Conservation (phyloP, 2,797 vertebrate genomes). For the Sitta carolinensis region DNA sequence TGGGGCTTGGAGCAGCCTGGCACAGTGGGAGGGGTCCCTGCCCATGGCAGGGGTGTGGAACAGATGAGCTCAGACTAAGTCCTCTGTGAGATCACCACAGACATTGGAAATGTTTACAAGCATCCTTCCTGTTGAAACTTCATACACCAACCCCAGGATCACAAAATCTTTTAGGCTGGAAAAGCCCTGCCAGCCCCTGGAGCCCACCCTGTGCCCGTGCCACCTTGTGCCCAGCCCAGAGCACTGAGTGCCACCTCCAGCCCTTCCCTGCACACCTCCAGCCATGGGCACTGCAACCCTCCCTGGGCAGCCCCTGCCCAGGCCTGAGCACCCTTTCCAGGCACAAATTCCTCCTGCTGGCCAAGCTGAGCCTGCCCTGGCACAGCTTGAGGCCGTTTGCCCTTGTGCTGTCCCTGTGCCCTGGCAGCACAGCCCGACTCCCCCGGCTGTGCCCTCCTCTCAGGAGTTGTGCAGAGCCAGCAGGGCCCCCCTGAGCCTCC, state of each 20-base stretch:
- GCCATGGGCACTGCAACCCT: not conserved
- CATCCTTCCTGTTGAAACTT: not conserved
- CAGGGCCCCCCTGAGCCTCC: no score
- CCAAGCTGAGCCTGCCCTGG: no score
- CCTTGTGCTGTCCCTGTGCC: no score
- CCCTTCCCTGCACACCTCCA: not conserved
- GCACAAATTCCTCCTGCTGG: no score
- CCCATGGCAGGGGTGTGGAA: not conserved
- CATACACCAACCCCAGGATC: not conserved
- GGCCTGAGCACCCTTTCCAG: not conserved
- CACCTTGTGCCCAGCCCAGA: not conserved
- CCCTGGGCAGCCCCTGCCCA: not conserved
- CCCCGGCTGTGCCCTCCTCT: no score
- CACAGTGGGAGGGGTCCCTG: not conserved
- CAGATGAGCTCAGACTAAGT: no score
- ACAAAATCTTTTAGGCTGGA: fast-evolving
- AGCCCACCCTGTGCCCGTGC: fast-evolving
- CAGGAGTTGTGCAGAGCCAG: no score
- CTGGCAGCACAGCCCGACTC: no score
- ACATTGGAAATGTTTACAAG: not conserved
- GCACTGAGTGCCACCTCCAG: not conserved
- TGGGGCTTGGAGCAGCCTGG: not conserved
- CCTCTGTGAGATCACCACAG: not conserved
- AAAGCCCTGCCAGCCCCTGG: not conserved
- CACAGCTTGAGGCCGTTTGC: no score